Conservation (phyloP, 1,140 invertebrate genomes). For the Sarcophaga bullata region DNA sequence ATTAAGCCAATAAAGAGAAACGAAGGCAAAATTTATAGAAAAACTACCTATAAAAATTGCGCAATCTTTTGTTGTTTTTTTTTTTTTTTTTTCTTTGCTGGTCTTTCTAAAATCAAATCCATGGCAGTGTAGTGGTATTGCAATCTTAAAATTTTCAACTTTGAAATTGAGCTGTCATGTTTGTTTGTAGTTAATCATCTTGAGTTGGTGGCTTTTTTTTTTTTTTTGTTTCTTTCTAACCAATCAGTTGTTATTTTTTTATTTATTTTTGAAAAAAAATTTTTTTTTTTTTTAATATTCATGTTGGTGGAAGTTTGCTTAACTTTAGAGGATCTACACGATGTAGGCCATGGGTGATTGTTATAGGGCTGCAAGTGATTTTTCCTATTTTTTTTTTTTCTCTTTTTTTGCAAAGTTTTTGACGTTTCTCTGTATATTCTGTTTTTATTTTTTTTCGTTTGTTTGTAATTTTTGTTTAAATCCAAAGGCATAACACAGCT, state of each 20-base stretch:
- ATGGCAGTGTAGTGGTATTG: neutral
- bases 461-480: too few species aligned
- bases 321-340: conserved; percentile 39
- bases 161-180: conserved; percentile 64
- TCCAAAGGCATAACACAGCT: neutral
- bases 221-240: neutral
- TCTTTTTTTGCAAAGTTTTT: too few species aligned
- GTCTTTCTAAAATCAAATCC: neutral
- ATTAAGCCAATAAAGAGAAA: conserved; percentile 47
- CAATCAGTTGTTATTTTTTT: neutral
- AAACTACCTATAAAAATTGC: conserved; percentile 50
- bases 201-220: conserved; percentile 3
- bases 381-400: neutral
- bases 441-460: neutral
- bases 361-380: conserved; percentile 34
- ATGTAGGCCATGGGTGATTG: conserved; percentile 20
- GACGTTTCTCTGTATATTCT: neutral
- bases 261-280: neutral
- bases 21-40: neutral
- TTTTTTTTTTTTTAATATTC: conserved; percentile 4
- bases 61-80: conserved; percentile 52
- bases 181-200: conserved; percentile 61
- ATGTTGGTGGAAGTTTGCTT: conserved; percentile 25
- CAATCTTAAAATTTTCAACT: conserved; percentile 35
- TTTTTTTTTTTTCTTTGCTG: neutral